phyloP scores from a whole-genome alignment of 2,888 invertebrate species.

The Ormyrus rosae region DNA sequence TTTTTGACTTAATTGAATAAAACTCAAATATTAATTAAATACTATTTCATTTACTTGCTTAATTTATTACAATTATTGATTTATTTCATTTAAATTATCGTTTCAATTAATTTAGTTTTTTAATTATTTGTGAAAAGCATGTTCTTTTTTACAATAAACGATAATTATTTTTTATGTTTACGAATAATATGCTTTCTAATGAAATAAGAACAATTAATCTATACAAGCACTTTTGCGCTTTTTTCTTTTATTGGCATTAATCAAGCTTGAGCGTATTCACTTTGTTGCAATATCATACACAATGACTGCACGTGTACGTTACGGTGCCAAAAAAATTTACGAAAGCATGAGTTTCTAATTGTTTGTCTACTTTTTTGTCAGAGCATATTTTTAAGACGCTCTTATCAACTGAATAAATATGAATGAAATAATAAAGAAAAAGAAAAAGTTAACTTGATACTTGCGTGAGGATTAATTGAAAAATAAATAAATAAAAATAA shows the following conservation, averaged over 20 bases:
- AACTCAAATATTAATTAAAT: background rate
- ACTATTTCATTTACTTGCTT: no score
- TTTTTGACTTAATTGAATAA: background rate
- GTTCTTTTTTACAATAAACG: background rate
- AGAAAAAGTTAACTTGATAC: background rate
- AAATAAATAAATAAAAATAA: background rate
- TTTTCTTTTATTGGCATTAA: no score
- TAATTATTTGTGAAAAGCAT: slow-evolving; percentile 1
- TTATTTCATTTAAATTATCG: background rate
- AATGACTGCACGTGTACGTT: no score
- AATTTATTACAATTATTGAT: no score
- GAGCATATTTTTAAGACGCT: background rate
- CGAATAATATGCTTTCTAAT: slow-evolving; percentile 14
- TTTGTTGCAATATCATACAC: no score
- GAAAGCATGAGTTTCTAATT: background rate
- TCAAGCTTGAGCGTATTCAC: no score
- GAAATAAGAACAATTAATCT: no score
- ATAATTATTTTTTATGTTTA: slow-evolving; percentile 15
- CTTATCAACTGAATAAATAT: background rate
- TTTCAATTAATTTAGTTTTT: slow-evolving; percentile 1
- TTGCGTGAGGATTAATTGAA: background rate
- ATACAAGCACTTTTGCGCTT: no score
- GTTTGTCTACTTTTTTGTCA: background rate
- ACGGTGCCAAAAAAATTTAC: background rate
- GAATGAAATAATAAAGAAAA: background rate